Evolutionary conservation across 1,140 invertebrate genomes (phyloP).

Genomic region (Drosophila tropicalis): DNA sequence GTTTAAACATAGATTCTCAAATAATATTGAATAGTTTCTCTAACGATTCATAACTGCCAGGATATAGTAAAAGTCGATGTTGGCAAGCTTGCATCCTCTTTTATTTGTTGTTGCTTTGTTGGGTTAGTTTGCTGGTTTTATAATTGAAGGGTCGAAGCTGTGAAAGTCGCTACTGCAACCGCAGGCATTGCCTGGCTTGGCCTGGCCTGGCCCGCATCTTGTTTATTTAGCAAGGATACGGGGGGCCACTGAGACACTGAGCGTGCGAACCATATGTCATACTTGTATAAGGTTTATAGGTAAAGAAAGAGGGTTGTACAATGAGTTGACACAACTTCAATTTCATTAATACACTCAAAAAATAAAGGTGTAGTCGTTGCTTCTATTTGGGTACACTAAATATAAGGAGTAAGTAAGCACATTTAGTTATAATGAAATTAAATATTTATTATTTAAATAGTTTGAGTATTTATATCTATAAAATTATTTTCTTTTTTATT

Average conservation of each 20-base stretch:
- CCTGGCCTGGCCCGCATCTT: slow-evolving; percentile 44
- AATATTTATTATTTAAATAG: too few species aligned
- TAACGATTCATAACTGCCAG: neutral
- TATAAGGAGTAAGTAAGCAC: too few species aligned
- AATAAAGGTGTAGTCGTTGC: too few species aligned
- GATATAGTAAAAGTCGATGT: neutral
- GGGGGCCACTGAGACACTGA: slow-evolving; percentile 34
- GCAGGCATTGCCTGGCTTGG: slow-evolving; percentile 34
- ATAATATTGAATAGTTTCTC: neutral
- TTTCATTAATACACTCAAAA: neutral
- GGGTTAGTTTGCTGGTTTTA: slow-evolving; percentile 5
- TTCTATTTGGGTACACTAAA: too few species aligned
- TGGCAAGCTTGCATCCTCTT: neutral
- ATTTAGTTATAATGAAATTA: too few species aligned
- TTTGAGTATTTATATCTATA: too few species aligned
- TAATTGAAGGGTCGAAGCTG: slow-evolving; percentile 35
- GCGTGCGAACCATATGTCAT: slow-evolving; percentile 47
- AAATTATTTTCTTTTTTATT: too few species aligned
- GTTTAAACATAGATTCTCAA: too few species aligned
- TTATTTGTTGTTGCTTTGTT: neutral
- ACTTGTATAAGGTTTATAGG: slow-evolving; percentile 6
- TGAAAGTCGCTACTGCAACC: slow-evolving; percentile 26
- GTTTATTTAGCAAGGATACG: slow-evolving; percentile 61
- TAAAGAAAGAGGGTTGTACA: slow-evolving; percentile 12
- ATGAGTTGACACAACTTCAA: neutral